Conservation (phyloP, 2,113 vertebrate species). For the Oncorhynchus mykiss region DNA sequence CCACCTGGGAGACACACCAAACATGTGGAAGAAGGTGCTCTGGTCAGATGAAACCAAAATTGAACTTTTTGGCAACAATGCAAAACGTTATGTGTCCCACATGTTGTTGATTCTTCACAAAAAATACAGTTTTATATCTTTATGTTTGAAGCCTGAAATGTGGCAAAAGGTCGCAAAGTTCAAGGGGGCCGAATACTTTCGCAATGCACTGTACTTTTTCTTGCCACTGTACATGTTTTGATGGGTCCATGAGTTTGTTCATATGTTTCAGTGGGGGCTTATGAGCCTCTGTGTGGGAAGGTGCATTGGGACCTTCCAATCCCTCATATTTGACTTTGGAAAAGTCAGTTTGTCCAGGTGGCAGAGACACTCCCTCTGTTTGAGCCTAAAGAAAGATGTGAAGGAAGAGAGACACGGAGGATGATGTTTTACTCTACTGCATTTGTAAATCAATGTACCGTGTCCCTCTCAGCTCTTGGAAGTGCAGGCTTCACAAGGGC, state of each 20-base stretch:
- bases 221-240: background rate
- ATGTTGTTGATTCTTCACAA: no score
- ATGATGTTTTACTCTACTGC: constrained; percentile 45
- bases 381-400: constrained; percentile 21
- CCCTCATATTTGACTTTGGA: constrained; percentile 32
- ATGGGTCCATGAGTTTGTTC: background rate
- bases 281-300: background rate
- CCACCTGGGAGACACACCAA: no score
- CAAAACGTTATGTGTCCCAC: no score
- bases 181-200: no score
- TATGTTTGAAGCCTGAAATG: no score
- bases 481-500: constrained; percentile 61
- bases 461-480: constrained; percentile 48
- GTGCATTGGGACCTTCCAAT: background rate
- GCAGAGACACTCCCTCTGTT: constrained; percentile 27
- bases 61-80: no score
- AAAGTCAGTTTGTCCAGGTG: constrained; percentile 59
- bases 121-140: no score
- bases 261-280: background rate
- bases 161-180: no score
- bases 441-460: constrained; percentile 57
- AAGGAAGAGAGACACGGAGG: constrained; percentile 15
- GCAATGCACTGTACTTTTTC: no score
- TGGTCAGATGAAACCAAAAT: no score
- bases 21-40: no score